Conservation (phyloP, 2,113 vertebrate genomes). For the Bungarus multicinctus region DNA sequence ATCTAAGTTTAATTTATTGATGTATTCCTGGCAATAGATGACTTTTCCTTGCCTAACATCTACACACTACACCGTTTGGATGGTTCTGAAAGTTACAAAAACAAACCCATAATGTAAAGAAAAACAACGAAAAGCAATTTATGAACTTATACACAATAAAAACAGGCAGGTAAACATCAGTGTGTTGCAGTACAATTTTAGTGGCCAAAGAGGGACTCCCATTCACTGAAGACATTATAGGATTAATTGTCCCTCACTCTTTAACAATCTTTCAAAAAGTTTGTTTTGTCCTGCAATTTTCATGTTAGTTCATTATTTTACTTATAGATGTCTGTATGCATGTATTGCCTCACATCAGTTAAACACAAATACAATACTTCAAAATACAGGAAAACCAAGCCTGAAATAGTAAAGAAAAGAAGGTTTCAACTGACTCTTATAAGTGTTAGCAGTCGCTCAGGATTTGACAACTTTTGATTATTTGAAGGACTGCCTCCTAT, state of each 20-base stretch:
- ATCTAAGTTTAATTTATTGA: neutral
- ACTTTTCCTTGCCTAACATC: neutral
- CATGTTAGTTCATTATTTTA: neutral
- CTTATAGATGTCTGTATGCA: neutral
- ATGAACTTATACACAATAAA: neutral
- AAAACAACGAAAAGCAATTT: neutral
- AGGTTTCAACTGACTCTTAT: neutral
- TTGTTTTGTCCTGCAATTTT: neutral
- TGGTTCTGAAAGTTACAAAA: neutral
- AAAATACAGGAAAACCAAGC: neutral
- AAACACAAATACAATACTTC: neutral
- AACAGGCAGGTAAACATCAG: neutral
- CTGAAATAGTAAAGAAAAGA: neutral
- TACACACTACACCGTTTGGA: neutral
- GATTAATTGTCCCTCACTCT: neutral
- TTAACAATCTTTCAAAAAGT: neutral
- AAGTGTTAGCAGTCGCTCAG: neutral
- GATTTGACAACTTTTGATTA: neutral
- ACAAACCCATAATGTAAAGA: neutral
- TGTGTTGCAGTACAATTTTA: neutral
- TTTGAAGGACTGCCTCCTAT: neutral
- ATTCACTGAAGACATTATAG: neutral
- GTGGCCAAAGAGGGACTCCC: neutral
- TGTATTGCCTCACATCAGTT: neutral
- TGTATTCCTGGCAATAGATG: neutral